These are phyloP conservation scores for Coremacera marginata DNA, from an alignment of 2,888 invertebrate genomes.

Conservation along the genomic window DNA sequence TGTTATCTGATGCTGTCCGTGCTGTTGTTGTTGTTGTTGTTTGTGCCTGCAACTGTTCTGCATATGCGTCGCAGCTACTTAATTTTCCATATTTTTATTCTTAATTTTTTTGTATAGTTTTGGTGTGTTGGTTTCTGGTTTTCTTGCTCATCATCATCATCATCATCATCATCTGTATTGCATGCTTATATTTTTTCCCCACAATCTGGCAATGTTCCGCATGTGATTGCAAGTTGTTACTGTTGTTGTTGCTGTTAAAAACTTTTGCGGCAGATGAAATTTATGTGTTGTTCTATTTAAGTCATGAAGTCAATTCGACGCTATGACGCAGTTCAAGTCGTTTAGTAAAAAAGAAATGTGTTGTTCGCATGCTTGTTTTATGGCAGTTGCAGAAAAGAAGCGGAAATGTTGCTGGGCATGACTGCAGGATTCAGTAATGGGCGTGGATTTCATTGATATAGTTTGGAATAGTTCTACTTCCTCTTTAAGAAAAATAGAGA, in stretches of 20 bases:
- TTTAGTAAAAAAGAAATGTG: too few relatives aligned
- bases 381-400: not conserved
- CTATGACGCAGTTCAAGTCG: too few relatives aligned
- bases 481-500: too few relatives aligned
- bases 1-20: not conserved
- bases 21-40: not conserved
- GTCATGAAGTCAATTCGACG: not conserved
- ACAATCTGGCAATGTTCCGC: not conserved
- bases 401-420: too few relatives aligned
- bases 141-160: constrained; percentile 8
- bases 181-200: constrained; percentile 8
- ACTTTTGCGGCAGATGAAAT: not conserved
- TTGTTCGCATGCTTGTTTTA: too few relatives aligned
- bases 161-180: constrained; percentile 1
- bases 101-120: not conserved
- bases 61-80: constrained; percentile 19
- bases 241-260: not conserved
- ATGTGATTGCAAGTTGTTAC: not conserved
- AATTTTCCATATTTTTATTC: not conserved
- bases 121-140: not conserved
- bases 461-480: too few relatives aligned
- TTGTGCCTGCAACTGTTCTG: constrained; percentile 20
- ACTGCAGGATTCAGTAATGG: not conserved
- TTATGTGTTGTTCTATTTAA: constrained; percentile 10
- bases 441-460: not conserved